phyloP scores from a whole-genome alignment of 1,140 invertebrate species.

The Paracyclopina nana region DNA sequence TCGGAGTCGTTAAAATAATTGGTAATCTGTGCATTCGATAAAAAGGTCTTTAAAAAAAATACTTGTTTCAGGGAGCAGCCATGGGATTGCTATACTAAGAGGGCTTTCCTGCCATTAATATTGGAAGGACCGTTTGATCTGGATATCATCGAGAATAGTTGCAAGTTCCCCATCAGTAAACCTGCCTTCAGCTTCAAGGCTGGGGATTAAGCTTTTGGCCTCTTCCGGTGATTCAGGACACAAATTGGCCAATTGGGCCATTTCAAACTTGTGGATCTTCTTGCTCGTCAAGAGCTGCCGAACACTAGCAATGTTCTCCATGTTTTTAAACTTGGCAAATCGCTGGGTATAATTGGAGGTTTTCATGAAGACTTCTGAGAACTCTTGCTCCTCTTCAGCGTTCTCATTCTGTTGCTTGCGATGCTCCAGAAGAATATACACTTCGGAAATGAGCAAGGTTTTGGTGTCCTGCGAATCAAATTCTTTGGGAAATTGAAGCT shows the following conservation, averaged over 20 bases:
- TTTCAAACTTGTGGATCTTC: constrained; percentile 94
- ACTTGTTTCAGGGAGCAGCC: too few species aligned
- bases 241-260: constrained; percentile 88
- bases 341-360: constrained; percentile 86
- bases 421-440: constrained; percentile 91
- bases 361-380: constrained; percentile 96
- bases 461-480: constrained; percentile 79
- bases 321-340: constrained; percentile 92
- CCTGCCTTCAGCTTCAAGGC: constrained; percentile 62
- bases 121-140: constrained; percentile 90
- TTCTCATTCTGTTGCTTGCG: constrained; percentile 92
- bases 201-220: constrained; percentile 25
- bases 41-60: too few species aligned
- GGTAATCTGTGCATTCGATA: too few species aligned
- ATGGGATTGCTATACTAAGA: too few species aligned
- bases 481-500: constrained; percentile 40
- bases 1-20: too few species aligned
- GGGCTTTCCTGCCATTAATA: too few species aligned
- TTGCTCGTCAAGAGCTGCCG: constrained; percentile 80
- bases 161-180: constrained; percentile 90
- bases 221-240: constrained; percentile 96
- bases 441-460: constrained; percentile 91
- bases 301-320: constrained; percentile 88
- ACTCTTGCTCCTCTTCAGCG: constrained; percentile 92
- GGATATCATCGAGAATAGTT: constrained; percentile 85